Percentiles rank a stretch among this genome's conserved stretches.
Evolutionary conservation across 2,888 invertebrate species (phyloP).

Genomic region (Protophormia terraenovae): DNA sequence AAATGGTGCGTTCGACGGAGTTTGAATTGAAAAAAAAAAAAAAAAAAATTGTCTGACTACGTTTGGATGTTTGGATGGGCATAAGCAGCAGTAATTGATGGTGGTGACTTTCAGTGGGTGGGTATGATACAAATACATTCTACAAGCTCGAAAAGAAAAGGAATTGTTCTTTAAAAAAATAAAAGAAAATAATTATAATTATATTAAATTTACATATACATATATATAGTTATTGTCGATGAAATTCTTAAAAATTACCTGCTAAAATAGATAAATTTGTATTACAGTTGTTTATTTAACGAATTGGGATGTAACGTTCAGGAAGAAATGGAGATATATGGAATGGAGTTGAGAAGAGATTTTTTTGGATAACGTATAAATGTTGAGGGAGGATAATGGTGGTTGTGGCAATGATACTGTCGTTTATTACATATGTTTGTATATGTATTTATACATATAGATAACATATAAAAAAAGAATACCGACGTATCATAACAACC

Average conservation of each 20-base stretch:
- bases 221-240: neutral
- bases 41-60: conserved; percentile 31
- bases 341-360: neutral
- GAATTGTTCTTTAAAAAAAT: neutral
- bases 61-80: conserved; percentile 32
- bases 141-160: neutral
- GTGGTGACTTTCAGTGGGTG: conserved; percentile 20
- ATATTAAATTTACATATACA: neutral
- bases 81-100: conserved; percentile 1
- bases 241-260: neutral
- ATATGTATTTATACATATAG: neutral
- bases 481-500: conserved; percentile 29
- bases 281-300: neutral
- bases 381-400: conserved; percentile 41
- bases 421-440: conserved; percentile 49
- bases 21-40: conserved; percentile 37
- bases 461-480: neutral
- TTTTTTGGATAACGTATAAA: conserved; percentile 25
- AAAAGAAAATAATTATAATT: neutral
- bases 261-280: neutral
- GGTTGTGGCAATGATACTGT: conserved; percentile 69
- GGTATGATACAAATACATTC: neutral
- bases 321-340: neutral
- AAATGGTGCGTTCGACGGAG: conserved; percentile 47
- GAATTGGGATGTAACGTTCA: neutral